Base-by-base conservation (phyloP, 2,113 vertebrate genomes). In the Mobula hypostoma region DNA sequence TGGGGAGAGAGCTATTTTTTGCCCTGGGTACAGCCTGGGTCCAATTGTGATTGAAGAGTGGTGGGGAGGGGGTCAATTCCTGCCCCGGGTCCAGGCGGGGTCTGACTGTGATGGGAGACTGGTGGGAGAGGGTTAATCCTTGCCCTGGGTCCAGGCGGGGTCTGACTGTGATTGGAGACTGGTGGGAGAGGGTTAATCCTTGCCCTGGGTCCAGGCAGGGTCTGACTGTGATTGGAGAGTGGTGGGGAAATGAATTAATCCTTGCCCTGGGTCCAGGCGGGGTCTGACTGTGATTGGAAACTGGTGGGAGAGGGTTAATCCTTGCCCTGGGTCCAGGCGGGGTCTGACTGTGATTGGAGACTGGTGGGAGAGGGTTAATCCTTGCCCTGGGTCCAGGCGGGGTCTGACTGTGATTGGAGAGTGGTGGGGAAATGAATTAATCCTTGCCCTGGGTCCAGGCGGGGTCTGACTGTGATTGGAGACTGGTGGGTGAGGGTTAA, bases 81-180 rank as follows among this genome's bases (percentile, higher is more conserved):
- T 14, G 2, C 63, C 63, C 63, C 7, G 63, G 3, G 7, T 7
- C 2, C 3, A 48, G 3, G 3, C 48, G 0, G 1, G 1, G 3
- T 48, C 3, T 48, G 3, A 1, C 48, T 48, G 48, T 48, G 48
- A 48, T 48, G 1, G 5, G 24, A 29, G 77, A 27, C 27, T 8
- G 76, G 76, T 0, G 27, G 21, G 21, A 2, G 19, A 83, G 48
- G 19, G 0, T 56, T 83, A 58, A 83, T 56, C 48, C 48, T 48
- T 58, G 7, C 1, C 0, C 5, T 3, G 1, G 80, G 80, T 56
- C 48, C 80, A 56, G 80, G 80, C 17, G 9, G 80, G 7, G 19
- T 83, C 80, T 83, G 80, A 83, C 40, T 56, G 40, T 6, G 40
- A 27, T 24, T 24, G 40, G 36, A 17, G 32, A 36, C 0, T 6